These are phyloP conservation scores for Mimas tiliae DNA, from an alignment of 2,888 invertebrate genomes.

Conservation along the genomic window DNA sequence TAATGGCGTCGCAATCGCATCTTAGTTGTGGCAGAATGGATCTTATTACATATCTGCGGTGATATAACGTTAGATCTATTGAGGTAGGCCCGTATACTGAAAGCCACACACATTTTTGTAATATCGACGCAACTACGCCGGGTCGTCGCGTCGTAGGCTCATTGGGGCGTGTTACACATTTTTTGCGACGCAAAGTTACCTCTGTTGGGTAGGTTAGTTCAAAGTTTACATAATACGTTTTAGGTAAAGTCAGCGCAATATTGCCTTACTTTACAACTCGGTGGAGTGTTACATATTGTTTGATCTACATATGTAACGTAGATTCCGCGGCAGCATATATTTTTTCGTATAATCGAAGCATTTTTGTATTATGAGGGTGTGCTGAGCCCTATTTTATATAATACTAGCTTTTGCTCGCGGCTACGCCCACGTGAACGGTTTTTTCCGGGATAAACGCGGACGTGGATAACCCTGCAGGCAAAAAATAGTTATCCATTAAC, in stretches of 20 bases:
- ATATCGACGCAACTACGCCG: neutral
- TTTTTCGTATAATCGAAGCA: too few relatives aligned
- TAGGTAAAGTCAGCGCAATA: neutral
- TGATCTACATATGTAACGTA: too few relatives aligned
- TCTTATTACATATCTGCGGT: neutral
- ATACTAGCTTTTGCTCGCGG: too few relatives aligned
- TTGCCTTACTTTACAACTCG: neutral
- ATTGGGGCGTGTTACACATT: neutral
- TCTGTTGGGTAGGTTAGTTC: constrained; percentile 29
- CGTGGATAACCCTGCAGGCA: too few relatives aligned
- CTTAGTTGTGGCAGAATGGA: neutral
- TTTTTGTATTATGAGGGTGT: neutral
- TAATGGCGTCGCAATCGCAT: too few relatives aligned
- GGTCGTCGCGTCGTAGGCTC: neutral
- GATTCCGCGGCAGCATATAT: too few relatives aligned
- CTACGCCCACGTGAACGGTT: too few relatives aligned
- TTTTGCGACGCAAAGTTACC: neutral
- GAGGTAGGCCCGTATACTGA: neutral
- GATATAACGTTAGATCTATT: neutral
- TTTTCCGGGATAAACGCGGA: too few relatives aligned
- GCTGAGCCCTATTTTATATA: neutral
- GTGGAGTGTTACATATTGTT: neutral
- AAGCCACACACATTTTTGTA: neutral
- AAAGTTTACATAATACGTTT: neutral
- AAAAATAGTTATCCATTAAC: too few relatives aligned